These are phyloP conservation scores for Syndactyla subalaris DNA, from an alignment of 2,797 vertebrate genomes.

Conservation along the genomic window DNA sequence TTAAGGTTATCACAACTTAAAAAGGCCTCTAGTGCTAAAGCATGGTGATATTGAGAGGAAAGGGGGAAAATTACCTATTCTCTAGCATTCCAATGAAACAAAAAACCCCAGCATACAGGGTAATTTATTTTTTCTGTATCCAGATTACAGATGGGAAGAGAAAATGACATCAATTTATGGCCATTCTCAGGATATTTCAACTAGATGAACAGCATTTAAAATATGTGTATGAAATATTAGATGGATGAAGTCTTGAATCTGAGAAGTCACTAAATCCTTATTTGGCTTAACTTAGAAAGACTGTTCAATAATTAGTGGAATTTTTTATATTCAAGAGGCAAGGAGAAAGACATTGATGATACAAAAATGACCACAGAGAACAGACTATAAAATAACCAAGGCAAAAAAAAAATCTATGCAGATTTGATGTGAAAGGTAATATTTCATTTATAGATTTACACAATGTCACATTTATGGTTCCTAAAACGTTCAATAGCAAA, in stretches of 20 bases:
- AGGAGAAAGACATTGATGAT: conserved; percentile 12
- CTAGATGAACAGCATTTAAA: conserved; percentile 2
- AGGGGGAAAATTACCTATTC: neutral
- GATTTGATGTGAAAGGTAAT: neutral
- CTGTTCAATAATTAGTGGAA: conserved; percentile 20
- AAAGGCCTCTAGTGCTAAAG: neutral
- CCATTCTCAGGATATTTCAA: neutral
- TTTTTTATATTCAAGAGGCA: conserved; percentile 17
- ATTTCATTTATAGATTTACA: conserved; percentile 21
- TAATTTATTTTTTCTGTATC: conserved; percentile 6
- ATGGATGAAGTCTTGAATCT: neutral
- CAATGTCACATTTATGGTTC: neutral
- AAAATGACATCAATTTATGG: conserved; percentile 9
- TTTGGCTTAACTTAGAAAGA: conserved; percentile 14
- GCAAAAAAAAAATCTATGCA: conserved; percentile 7
- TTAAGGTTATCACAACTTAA: neutral
- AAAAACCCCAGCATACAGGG: neutral
- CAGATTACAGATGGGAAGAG: conserved; percentile 12
- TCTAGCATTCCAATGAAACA: neutral
- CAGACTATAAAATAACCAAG: neutral
- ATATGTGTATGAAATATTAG: neutral
- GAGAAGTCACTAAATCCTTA: conserved; percentile 30
- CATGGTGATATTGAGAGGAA: neutral
- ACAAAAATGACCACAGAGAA: conserved; percentile 20
- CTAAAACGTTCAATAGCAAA: neutral